phyloP scores from a whole-genome alignment of 2,888 invertebrate species.

The Tipula confusa region DNA sequence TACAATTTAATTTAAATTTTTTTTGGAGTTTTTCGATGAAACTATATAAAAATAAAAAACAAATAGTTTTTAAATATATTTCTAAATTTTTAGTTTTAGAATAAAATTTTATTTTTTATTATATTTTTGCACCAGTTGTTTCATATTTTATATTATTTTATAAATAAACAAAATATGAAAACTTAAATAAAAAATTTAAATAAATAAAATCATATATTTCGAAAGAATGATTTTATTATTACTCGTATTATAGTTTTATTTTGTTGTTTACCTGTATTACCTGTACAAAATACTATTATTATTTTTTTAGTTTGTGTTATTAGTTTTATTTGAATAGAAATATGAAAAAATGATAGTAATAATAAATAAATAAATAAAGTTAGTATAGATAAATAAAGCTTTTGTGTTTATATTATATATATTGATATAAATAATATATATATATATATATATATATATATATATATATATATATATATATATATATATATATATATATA shows the following conservation, averaged over 20 bases:
- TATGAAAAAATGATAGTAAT: not conserved
- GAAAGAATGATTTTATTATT: not conserved
- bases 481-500: not conserved
- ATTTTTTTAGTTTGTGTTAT: not conserved
- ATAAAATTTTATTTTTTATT: not conserved
- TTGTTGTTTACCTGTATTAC: not conserved
- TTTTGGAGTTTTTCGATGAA: not conserved
- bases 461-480: not conserved
- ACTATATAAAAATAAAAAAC: not conserved
- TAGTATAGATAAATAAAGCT: not conserved
- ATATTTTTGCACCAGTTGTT: not conserved
- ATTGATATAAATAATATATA: not conserved
- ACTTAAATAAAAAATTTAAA: not conserved
- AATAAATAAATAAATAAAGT: not conserved
- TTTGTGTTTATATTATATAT: not conserved
- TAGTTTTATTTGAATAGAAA: not conserved
- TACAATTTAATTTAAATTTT: no score
- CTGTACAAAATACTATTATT: conserved; percentile 12
- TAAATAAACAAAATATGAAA: not conserved
- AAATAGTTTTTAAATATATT: not conserved
- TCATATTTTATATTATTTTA: not conserved
- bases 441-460: not conserved
- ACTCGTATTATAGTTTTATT: not conserved
- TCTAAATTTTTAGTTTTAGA: not conserved
- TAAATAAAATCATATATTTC: not conserved